A percentile compares a stretch with the other conserved stretches of the same genome.
These are phyloP conservation scores for Odontomachus brunneus DNA, from an alignment of 1,140 invertebrate genomes.

Conservation along the genomic window DNA sequence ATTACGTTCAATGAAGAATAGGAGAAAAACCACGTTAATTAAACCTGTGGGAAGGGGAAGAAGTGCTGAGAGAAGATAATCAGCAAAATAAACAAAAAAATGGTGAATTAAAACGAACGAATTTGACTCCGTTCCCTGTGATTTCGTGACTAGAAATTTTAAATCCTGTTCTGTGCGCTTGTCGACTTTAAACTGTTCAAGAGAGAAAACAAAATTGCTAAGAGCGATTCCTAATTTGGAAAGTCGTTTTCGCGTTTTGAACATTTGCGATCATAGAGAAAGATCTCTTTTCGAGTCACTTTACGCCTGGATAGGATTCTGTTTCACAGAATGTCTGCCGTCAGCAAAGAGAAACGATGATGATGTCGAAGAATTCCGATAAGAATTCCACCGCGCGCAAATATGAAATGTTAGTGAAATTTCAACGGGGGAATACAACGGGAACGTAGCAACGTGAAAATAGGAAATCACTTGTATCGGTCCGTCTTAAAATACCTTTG, in stretches of 20 bases:
- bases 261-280: neutral
- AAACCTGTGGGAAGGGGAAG: neutral
- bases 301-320: neutral
- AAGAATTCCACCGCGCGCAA: neutral
- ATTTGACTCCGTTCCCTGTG: no score
- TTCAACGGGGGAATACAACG: neutral
- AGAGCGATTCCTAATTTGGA: no score
- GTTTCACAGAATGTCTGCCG: neutral
- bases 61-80: neutral
- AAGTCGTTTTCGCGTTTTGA: no score
- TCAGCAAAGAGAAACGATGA: neutral
- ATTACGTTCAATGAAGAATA: constrained; percentile 6
- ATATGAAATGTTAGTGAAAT: constrained; percentile 8
- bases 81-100: no score
- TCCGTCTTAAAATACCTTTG: constrained; percentile 15
- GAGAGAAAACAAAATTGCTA: no score
- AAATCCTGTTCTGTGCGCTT: no score
- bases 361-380: constrained; percentile 8
- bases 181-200: no score
- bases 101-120: no score
- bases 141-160: no score
- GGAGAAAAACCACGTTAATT: neutral
- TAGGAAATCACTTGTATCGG: neutral
- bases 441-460: neutral
- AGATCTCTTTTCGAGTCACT: neutral